Base-by-base conservation (phyloP, 2,113 vertebrate genomes). In the Chaenogobius annularis region DNA sequence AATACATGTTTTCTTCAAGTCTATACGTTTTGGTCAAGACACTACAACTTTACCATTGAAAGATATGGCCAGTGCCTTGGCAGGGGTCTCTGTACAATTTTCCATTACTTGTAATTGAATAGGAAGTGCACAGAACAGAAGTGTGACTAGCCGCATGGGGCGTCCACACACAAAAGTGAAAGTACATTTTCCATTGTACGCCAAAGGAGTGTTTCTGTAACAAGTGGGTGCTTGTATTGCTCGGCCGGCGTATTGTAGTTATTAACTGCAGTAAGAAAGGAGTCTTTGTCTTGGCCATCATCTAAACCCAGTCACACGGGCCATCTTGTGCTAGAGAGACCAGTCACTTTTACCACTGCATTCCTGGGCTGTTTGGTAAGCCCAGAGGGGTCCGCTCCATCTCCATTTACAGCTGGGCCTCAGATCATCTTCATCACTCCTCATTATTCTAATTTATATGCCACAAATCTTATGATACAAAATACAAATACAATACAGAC, bases 261-360 rank as follows among this genome's bases (percentile, higher is more conserved):
- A 84, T 92, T 94, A 92, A 90, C 84, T 77, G 84, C 77, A 76
- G 35, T 90, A 94, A 95, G 95, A 95, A 96, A 94, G 94, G 86
- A 88, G 89, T 90, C 92, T 94, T 96, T 95, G 95, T 95, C 91
- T 78, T 8, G 72, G 76, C 85, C 75, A 80, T 84, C 87, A 87
- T 88, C 90, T 91, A 87, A 82, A 92, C 88, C 92, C 81, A 84
- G 91, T 94, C 94, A 93, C 93, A 93, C 91, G 88, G 90, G 88
- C 88, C 89, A 91, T 89, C 89, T 88, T 89, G 92, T 91, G 88
- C 93, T 92, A 93, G 91, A 92, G 92, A 94, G 88, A 88, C 92
- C 86, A 92, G 83, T 89, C 75, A 74, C 84, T 92, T 91, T 89
- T 86, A 91, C 89, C 90, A 85, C 85, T 58, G 76, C 83, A 89